Base-by-base conservation (phyloP, 2,113 vertebrate genomes). In the Todiramphus chloris region DNA sequence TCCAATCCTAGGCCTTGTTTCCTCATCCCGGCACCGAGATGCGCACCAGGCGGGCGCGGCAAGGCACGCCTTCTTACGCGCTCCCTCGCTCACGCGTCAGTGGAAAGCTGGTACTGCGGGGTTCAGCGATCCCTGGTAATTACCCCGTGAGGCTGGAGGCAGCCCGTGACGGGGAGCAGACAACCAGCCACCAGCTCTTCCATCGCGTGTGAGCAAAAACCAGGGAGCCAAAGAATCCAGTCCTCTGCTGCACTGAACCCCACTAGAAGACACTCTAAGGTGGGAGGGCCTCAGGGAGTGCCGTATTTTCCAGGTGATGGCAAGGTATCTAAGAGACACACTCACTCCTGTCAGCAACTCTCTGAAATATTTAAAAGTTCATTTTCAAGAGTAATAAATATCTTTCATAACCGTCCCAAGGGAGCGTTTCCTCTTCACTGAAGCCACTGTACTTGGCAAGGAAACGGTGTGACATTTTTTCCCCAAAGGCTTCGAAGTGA, bases 341-440 rank as follows among this genome's bases (percentile, higher is more conserved):
- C 68, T 90, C 60, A 72, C 10, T 89, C 73, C 77, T 92, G 77
- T 89, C 79, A 92, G 87, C 73, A 90, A 59, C 55, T 64, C 81
- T 66, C 72, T 56, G 58, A 94, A 95, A 96, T 74, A 86, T 78
- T 91, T 83, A 88, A 33, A 95, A 94, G 64, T 92, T 91, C 56
- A 17, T 86, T 95, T 96, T 94, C 51, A 82, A 67, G 67, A 87
- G 81, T 72, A 96, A 94, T 92, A 96, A 92, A 94, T 94, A 85
- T 33, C 92, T 95, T 97, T 94, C 92, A 87, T 90, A 96, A 93
- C 67, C 50, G 83, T 94, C 92, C 79, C 96, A 90, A 84, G 81
- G 77, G 92, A 93, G 43, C 6, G 77, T 73, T 92, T 88, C 74
- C 62, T 92, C 77, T 43, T 82, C 95, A 89, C 27, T 89, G 93